These are phyloP conservation scores for Penaeus chinensis DNA, from an alignment of 1,140 invertebrate genomes.

Conservation along the genomic window DNA sequence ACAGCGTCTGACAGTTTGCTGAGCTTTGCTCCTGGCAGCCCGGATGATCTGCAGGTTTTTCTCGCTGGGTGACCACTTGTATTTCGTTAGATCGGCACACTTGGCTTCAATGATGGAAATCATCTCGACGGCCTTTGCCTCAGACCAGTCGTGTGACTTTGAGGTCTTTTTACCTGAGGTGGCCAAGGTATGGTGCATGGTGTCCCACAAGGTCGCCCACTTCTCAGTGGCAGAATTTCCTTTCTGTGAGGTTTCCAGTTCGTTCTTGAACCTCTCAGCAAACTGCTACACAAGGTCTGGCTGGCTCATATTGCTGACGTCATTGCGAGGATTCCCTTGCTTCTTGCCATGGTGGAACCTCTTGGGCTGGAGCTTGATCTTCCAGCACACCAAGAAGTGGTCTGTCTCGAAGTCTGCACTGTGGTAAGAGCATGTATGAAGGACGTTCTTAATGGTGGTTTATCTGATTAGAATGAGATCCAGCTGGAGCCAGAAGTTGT, in stretches of 20 bases:
- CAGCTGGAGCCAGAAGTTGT: constrained; percentile 3
- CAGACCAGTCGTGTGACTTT: not conserved
- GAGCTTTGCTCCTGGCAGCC: constrained; percentile 4
- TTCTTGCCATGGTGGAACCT: constrained; percentile 3
- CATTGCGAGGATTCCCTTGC: not conserved
- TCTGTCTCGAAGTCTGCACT: not conserved
- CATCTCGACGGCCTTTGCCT: not conserved
- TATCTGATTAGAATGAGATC: constrained; percentile 4
- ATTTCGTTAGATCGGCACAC: not conserved
- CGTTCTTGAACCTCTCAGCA: too few species aligned
- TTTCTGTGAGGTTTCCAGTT: too few species aligned
- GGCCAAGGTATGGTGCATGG: constrained; percentile 8
- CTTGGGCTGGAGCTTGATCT: not conserved
- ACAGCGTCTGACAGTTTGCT: constrained; percentile 8
- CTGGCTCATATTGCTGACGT: not conserved
- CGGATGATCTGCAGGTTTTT: not conserved
- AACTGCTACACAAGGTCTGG: not conserved
- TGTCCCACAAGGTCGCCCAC: constrained; percentile 2
- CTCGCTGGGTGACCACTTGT: not conserved
- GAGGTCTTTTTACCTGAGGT: not conserved
- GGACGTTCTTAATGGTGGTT: too few species aligned
- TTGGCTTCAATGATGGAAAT: constrained; percentile 9
- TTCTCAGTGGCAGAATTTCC: not conserved
- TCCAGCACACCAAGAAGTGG: not conserved
- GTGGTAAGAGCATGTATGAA: constrained; percentile 3